Evolutionary conservation across 1,140 invertebrate genomes (phyloP), one percentile per base, ranked within the genome.

Genomic region (Drosophila tropicalis): DNA sequence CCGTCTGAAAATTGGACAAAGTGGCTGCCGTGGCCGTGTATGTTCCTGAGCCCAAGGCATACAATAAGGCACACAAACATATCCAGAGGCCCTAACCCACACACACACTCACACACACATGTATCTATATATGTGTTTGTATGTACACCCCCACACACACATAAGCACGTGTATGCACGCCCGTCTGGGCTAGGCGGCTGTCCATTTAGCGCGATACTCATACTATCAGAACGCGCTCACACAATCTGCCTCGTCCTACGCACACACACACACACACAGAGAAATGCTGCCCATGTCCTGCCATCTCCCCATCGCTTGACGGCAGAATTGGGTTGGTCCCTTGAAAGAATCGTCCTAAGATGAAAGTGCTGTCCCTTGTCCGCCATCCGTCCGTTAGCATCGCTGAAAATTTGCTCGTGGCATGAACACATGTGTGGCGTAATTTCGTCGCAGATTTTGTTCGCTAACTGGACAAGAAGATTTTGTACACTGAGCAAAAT

Each of bases 391-490:
- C 78, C 79, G 79, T 87, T 81, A 79, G 79, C 81, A 81, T 81
- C 85, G 84, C 85, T 89, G 81, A 89, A 90, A 89, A 89, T 89
- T 89, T 89, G 84, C 81, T 84, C 84, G 81, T 89, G 84, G 84
- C 81, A 89, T 89, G 84, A 87, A 87, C 84, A 89, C 84, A 89
- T 89, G 84, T 89, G 84, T 89, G 84, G 84, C 84, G 84, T 89
- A 90, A 89, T 89, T 89, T 89, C 84, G 81, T 89, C 80, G 84
- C 84, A 90, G 85, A 89, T 89, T 89, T 89, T 84, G 84, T 84
- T 89, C 85, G 79, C 83, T 84, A 90, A 89, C 84, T 90, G 84
- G 85, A 90, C 85, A 89, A 90, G 85, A 58, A 90, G 85, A 89
- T 81, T 90, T 78, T 63, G 19, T 90, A 67, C 85, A 89, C 84